Percentiles rank a stretch among this genome's conserved stretches.
Conservation (phyloP, 2,888 invertebrate genomes). For the Eilema depressum region DNA sequence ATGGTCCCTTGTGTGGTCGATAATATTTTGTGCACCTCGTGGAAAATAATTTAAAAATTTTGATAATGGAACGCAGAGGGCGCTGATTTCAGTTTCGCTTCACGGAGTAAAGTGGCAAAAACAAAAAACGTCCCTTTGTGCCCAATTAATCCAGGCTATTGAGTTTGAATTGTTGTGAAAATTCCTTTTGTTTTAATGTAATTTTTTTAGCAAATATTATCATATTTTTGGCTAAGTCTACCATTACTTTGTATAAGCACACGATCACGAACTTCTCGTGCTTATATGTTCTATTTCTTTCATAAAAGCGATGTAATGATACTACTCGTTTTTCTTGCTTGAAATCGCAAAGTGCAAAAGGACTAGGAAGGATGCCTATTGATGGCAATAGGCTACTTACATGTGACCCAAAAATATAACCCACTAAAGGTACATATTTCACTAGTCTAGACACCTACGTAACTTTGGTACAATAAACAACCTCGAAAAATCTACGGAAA, state of each 20-base stretch:
- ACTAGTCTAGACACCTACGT: not conserved
- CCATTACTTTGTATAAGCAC: too few relatives aligned
- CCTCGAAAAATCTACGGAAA: not conserved
- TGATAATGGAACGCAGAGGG: conserved; percentile 49
- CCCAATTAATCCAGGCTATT: conserved; percentile 40
- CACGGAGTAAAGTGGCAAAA: too few relatives aligned
- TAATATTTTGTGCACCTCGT: conserved; percentile 65
- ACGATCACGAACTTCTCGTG: too few relatives aligned
- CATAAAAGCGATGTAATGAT: too few relatives aligned
- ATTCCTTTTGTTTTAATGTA: conserved; percentile 31
- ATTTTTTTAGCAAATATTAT: not conserved
- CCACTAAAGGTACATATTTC: not conserved
- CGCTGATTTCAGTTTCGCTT: conserved; percentile 36
- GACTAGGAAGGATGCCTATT: not conserved
- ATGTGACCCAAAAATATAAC: not conserved
- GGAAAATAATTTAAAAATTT: conserved; percentile 57
- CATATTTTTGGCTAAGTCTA: not conserved
- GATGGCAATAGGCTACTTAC: not conserved
- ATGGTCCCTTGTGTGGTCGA: conserved; percentile 67
- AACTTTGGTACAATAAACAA: not conserved
- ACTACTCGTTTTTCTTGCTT: not conserved
- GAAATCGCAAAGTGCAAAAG: not conserved
- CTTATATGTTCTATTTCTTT: too few relatives aligned
- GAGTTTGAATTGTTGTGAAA: conserved; percentile 31
- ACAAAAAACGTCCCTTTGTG: conserved; percentile 25